These are phyloP conservation scores for Chouioia cunea DNA, from an alignment of 2,888 invertebrate species.

Conservation along the genomic window DNA sequence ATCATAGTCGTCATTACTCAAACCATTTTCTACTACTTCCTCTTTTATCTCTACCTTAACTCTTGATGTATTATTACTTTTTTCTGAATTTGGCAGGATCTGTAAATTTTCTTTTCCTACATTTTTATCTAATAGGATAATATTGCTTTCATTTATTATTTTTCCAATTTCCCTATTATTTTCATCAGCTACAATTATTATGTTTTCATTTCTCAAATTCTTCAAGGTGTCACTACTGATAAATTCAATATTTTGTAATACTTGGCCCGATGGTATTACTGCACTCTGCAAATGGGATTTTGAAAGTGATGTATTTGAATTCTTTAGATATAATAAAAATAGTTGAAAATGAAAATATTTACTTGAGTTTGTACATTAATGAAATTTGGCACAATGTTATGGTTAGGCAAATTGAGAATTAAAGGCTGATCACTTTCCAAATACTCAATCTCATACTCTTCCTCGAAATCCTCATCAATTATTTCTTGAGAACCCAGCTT, in stretches of 20 bases:
- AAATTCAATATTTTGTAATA: constrained; percentile 43
- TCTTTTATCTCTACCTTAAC: constrained; percentile 53
- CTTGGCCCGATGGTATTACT: constrained; percentile 28
- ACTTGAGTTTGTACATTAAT: constrained; percentile 43
- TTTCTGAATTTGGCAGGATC: constrained; percentile 31
- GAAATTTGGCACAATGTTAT: constrained; percentile 35
- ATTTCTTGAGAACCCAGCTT: constrained; percentile 45
- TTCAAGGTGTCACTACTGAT: constrained; percentile 42
- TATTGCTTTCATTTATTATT: constrained; percentile 47
- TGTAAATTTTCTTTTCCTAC: constrained; percentile 48
- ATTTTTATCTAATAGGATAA: constrained; percentile 44
- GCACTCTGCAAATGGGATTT: constrained; percentile 35
- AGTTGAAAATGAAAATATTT: constrained; percentile 7
- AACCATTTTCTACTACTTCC: constrained; percentile 49
- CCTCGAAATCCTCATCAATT: constrained; percentile 49
- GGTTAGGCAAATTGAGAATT: constrained; percentile 37
- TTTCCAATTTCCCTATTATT: constrained; percentile 49
- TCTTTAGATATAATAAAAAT: neutral
- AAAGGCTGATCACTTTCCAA: constrained; percentile 51
- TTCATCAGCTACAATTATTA: constrained; percentile 52
- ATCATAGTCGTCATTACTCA: constrained; percentile 54
- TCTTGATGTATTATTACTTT: neutral
- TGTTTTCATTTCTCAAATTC: constrained; percentile 48
- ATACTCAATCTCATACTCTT: constrained; percentile 52
- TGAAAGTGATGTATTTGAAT: constrained; percentile 3